Evolutionary conservation across 2,888 invertebrate genomes (phyloP), one percentile per base, ranked within the genome.

Genomic region (Scaptomyza tumidula): DNA sequence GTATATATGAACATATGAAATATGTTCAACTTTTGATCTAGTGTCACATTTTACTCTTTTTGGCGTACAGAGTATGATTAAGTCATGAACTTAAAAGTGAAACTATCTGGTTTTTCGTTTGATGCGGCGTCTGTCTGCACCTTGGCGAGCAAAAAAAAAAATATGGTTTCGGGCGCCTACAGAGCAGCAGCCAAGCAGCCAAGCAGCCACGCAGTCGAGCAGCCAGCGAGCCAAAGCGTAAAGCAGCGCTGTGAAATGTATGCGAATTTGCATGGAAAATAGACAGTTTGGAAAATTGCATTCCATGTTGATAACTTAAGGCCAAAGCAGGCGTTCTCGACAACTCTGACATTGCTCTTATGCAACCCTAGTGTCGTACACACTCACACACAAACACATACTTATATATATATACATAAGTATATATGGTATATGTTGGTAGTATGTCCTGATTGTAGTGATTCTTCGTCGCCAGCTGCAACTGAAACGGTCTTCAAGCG

Each of bases 221-320:
- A 27, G 53, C 46, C 52, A 52, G 35, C 48, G 59, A 44, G 63
- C 45, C 35, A 54, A 69, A 62, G 61, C 58, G 60, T 24, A 24
- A 50, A 24, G 35, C 60, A 67, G 75, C 71, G 67, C 60, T 44
- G 50, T 71, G 84, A 83, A 81, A 81, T 82, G 84, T 82, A 75
- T 76, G 81, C 73, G 87, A 86, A 83, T 83, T 83, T 87, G 78
- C 84, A 87, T 87, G 80, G 83, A 78, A 88, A 88, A 85, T 88
- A 85, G 85, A 88, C 85, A 86, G 85, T 88, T 85, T 85, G 86
- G 85, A 88, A 85, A 85, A 85, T 85, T 85, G 85, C 85, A 85
- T 88, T 85, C 86, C 75, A 83, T 83, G 88, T 80, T 85, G 85
- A 85, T 85, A 85, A 88, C 86, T 86, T 86, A 87, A 84, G 84